Evolutionary conservation across 2,888 invertebrate species (phyloP).

Genomic region (Holacanthella duospinosa): DNA sequence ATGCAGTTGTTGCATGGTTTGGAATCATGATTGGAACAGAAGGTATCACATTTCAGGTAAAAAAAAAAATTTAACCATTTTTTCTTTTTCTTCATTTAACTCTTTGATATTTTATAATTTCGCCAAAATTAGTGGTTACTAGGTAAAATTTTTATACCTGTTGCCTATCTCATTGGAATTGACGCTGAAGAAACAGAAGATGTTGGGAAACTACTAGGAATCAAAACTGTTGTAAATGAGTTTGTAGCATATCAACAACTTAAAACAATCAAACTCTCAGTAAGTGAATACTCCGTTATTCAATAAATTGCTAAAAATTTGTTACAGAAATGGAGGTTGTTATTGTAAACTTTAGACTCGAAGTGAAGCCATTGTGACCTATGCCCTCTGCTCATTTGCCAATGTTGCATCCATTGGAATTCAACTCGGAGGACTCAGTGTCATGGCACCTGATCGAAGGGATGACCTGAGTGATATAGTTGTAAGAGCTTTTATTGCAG

Average conservation of each 20-base stretch:
- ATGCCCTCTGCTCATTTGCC: slow-evolving; percentile 82
- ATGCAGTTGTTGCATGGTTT: slow-evolving; percentile 68
- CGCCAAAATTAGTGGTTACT: slow-evolving; percentile 53
- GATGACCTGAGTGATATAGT: slow-evolving; percentile 55
- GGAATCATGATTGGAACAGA: slow-evolving; percentile 63
- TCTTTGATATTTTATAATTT: background rate
- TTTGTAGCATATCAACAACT: slow-evolving; percentile 79
- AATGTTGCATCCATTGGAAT: slow-evolving; percentile 77
- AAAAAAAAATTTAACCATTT: slow-evolving; percentile 12
- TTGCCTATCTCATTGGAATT: slow-evolving; percentile 75
- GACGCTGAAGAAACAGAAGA: slow-evolving; percentile 54
- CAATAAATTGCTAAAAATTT: too few species aligned
- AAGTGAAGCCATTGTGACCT: slow-evolving; percentile 60
- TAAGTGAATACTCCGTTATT: slow-evolving; percentile 16
- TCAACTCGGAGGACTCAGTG: slow-evolving; percentile 52
- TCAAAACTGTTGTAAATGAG: slow-evolving; percentile 85
- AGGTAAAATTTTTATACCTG: slow-evolving; percentile 70
- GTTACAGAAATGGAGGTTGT: too few species aligned
- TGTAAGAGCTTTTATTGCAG: slow-evolving; percentile 66
- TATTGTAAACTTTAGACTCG: background rate
- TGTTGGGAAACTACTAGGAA: slow-evolving; percentile 72
- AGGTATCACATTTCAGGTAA: slow-evolving; percentile 47
- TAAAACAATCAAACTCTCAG: slow-evolving; percentile 42
- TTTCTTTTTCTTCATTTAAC: background rate
- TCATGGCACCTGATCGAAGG: slow-evolving; percentile 62